Evolutionary conservation across 2,797 vertebrate genomes (phyloP).

Genomic region (Lepidocolaptes lacrymiger): DNA sequence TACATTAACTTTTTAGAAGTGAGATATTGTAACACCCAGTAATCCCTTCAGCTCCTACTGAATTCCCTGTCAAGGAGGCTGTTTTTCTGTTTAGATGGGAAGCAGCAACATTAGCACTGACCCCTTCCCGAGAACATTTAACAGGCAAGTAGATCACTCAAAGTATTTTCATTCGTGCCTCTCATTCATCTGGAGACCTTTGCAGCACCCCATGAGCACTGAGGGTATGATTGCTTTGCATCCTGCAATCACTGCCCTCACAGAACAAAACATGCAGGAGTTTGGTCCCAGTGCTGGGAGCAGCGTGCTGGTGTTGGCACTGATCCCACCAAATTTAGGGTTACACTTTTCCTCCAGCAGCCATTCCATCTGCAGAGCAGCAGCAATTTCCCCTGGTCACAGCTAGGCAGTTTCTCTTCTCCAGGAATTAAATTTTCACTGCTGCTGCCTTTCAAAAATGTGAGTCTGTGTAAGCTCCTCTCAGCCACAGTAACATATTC

Average conservation of each 20-base stretch:
- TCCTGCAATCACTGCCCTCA: not conserved
- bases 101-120: constrained; percentile 4
- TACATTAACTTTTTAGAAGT: constrained; percentile 42
- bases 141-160: not conserved
- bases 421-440: not conserved
- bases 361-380: not conserved
- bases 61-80: constrained; percentile 14
- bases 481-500: not conserved
- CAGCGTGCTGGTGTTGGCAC: not conserved
- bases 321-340: not conserved
- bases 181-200: not conserved
- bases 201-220: not conserved
- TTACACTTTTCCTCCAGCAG: not conserved
- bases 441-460: not conserved
- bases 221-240: not conserved
- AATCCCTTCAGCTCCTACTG: constrained; percentile 42
- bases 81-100: constrained; percentile 32
- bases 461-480: not conserved
- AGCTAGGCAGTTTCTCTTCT: not conserved
- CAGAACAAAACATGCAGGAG: not conserved
- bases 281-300: not conserved
- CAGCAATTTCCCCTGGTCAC: not conserved
- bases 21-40: constrained; percentile 31
- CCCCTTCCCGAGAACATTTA: not conserved
- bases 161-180: not conserved